These are phyloP conservation scores for Austrolebias charrua DNA, from an alignment of 2,797 vertebrate species.

Conservation along the genomic window DNA sequence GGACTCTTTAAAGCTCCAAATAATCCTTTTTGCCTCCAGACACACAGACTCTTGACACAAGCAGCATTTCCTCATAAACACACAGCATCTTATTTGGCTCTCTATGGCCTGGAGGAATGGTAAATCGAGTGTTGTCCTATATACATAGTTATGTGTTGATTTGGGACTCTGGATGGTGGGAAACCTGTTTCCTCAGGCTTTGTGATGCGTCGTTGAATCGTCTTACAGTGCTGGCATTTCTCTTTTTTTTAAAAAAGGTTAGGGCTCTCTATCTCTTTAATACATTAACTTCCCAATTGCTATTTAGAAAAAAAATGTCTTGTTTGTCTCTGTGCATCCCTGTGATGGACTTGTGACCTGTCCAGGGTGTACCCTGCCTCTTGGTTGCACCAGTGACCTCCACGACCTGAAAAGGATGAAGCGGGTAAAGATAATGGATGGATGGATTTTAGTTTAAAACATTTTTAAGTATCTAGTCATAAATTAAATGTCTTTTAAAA, in stretches of 20 bases:
- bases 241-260: conserved; percentile 18
- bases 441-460: not conserved
- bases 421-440: too few species aligned
- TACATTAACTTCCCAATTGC: not conserved
- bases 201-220: conserved; percentile 6
- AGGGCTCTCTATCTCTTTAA: too few species aligned
- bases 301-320: not conserved
- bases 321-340: not conserved
- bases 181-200: conserved; percentile 37
- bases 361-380: too few species aligned
- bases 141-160: conserved; percentile 40
- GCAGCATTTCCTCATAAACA: conserved; percentile 27
- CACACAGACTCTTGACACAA: conserved; percentile 10
- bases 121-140: conserved; percentile 33
- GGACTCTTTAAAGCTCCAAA: conserved; percentile 7
- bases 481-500: conserved; percentile 34
- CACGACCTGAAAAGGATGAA: too few species aligned
- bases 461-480: conserved; percentile 9
- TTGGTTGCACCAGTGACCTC: too few species aligned
- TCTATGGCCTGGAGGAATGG: conserved; percentile 24
- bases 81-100: conserved; percentile 11
- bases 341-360: too few species aligned
- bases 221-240: conserved; percentile 24
- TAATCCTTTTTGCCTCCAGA: not conserved
- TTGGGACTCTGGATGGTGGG: conserved; percentile 28